A percentile compares a stretch with the other conserved stretches of the same genome.
Conservation (phyloP, 2,888 invertebrate species). For the Hecatera dysodea region DNA sequence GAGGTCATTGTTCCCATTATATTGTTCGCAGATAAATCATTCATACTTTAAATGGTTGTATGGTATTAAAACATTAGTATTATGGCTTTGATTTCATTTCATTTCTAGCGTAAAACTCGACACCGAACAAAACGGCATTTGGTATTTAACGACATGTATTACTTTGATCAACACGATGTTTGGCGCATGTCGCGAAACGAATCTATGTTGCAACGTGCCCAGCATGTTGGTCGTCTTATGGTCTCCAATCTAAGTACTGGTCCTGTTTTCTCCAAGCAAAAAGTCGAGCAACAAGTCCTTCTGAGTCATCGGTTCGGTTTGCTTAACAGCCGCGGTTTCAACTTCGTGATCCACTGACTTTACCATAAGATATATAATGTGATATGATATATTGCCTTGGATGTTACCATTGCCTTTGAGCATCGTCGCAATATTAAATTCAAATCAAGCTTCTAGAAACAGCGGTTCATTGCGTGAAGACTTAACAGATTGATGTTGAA, state of each 20-base stretch:
- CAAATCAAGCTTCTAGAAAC: constrained; percentile 46
- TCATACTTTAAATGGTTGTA: constrained; percentile 39
- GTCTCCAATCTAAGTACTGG: constrained; percentile 63
- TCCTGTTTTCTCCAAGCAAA: constrained; percentile 71
- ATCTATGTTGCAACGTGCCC: constrained; percentile 60
- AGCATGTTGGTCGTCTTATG: constrained; percentile 53
- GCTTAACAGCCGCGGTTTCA: constrained; percentile 65
- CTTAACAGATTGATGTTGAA: constrained; percentile 39
- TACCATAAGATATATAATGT: constrained; percentile 58
- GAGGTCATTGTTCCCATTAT: constrained; percentile 41
- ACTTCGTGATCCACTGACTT: constrained; percentile 67
- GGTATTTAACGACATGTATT: constrained; percentile 19
- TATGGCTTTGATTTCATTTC: constrained; percentile 38
- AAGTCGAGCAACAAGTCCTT: constrained; percentile 73
- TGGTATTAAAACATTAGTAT: constrained; percentile 44
- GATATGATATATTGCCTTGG: constrained; percentile 56
- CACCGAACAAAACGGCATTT: constrained; percentile 32
- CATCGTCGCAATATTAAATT: constrained; percentile 49
- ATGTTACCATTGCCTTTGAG: constrained; percentile 52
- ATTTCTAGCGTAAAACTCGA: constrained; percentile 38
- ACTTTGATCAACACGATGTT: constrained; percentile 55
- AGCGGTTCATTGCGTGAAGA: constrained; percentile 35
- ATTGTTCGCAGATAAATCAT: constrained; percentile 33
- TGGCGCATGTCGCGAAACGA: constrained; percentile 53
- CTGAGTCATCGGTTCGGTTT: constrained; percentile 73